Evolutionary conservation across 2,888 invertebrate species (phyloP), one percentile per base, ranked within the genome.

Genomic region (Elmis aenea): DNA sequence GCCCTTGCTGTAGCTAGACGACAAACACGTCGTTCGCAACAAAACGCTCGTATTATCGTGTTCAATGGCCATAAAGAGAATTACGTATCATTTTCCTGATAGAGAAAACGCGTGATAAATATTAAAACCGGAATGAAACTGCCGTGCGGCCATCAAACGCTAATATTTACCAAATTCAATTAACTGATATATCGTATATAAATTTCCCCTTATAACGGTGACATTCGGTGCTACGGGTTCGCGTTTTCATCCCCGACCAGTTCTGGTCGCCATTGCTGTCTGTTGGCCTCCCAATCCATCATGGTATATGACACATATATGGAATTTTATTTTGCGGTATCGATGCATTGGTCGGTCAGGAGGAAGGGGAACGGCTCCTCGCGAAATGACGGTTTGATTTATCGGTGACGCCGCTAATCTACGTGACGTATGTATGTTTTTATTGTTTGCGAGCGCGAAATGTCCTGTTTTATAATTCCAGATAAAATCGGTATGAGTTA

Each of bases 381-480:
- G 54, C 59, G 58, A 62, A 66, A 66, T 67, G 66, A 66, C 64
- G 63, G 60, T 62, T 67, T 68, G 67, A 68, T 68, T 67, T 68
- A 68, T 68, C 57, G 62, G 58, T 66, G 66, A 67, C 67, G 64
- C 62, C 57, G 65, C 66, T 66, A 68, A 68, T 68, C 67, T 68
- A 66, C 62, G 64, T 66, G 66, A 66, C 66, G 62, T 64, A 64
- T 64, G 64, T 64, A 59, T 62, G 62, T 66, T 67, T 68, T 67
- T 67, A 66, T 67, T 67, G 66, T 67, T 65, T 61, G 64, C 56
- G 57, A 62, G 62, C 58, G 62, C 60, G 53, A 57, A 62, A 59
- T 58, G 62, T 59, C 59, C 62, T 61, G 62, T 65, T 67, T 66
- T 64, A 65, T 64, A 65, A 67, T 66, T 66, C 60, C 62, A 62